These are phyloP conservation scores for Bufotes viridis DNA, from an alignment of 2,797 vertebrate genomes.

Conservation along the genomic window DNA sequence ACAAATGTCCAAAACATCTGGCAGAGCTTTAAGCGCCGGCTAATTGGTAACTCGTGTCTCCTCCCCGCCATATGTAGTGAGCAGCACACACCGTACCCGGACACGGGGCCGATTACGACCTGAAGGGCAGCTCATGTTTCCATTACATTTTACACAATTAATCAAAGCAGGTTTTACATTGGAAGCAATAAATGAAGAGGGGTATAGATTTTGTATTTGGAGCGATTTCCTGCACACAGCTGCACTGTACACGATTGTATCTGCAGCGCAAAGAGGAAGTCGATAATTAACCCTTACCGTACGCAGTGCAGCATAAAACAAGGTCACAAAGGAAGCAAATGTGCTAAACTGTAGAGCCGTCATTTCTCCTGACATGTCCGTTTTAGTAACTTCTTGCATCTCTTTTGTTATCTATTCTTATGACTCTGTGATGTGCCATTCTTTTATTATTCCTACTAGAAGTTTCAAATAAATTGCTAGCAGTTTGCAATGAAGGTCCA, in stretches of 20 bases:
- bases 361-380: no score
- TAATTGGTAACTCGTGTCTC: conserved; percentile 22
- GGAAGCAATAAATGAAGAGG: conserved; percentile 32
- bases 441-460: no score
- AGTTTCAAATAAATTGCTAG: no score
- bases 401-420: no score
- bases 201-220: not conserved
- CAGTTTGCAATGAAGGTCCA: no score
- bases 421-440: no score
- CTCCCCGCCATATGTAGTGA: not conserved
- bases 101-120: conserved; percentile 18
- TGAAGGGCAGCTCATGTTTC: not conserved
- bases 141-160: conserved; percentile 28
- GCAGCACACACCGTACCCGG: not conserved
- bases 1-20: conserved; percentile 51
- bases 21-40: conserved; percentile 23
- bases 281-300: not conserved
- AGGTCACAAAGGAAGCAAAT: not conserved
- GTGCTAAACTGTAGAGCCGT: not conserved
- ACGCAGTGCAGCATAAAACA: not conserved
- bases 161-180: conserved; percentile 13
- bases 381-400: no score
- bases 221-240: conserved; percentile 32
- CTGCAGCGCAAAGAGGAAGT: conserved; percentile 1
- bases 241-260: conserved; percentile 36